These are phyloP conservation scores for Lepidonotus clava DNA, from an alignment of 2,888 invertebrate genomes.

Conservation along the genomic window DNA sequence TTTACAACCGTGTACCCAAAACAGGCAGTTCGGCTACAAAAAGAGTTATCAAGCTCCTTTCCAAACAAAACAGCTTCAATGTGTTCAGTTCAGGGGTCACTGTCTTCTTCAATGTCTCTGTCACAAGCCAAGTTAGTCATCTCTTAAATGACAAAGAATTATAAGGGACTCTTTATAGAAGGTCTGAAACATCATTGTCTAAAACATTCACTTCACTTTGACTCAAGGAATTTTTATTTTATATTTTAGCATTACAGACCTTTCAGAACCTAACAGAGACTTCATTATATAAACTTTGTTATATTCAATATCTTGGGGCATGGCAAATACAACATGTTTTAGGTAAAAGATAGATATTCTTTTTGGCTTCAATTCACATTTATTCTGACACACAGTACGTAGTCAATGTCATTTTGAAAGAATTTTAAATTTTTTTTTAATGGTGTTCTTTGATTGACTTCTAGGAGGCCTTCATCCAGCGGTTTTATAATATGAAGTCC, in stretches of 20 bases:
- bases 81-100: not conserved
- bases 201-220: not conserved
- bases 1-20: conserved; percentile 17
- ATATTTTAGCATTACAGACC: too few species aligned
- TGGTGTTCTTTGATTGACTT: not conserved
- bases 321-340: not conserved
- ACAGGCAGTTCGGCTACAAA: not conserved
- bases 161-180: not conserved
- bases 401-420: not conserved
- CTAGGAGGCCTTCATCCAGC: conserved; percentile 23
- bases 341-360: not conserved
- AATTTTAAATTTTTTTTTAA: not conserved
- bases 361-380: not conserved
- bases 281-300: too few species aligned
- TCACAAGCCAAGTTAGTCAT: not conserved
- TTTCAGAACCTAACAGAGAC: too few species aligned
- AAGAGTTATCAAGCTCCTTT: not conserved
- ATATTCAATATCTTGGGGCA: not conserved
- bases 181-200: not conserved
- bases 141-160: not conserved
- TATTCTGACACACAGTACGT: not conserved
- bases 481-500: not conserved
- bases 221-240: not conserved
- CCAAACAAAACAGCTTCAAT: not conserved
- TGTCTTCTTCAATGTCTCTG: conserved; percentile 25